Evolutionary conservation across 2,113 vertebrate species (phyloP).

Genomic region (Chinchilla lanigera): DNA sequence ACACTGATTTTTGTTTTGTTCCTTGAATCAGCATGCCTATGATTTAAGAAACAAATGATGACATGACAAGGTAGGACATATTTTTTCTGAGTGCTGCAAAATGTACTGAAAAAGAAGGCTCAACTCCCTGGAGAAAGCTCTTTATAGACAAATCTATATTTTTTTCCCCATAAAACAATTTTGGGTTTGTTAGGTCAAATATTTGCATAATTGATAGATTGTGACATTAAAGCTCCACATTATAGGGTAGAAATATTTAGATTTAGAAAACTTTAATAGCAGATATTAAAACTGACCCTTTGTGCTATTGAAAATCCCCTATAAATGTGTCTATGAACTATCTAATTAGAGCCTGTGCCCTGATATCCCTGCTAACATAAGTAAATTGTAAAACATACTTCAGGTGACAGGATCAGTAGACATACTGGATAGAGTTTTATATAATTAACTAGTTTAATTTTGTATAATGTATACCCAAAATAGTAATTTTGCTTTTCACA

Average conservation of each 20-base stretch:
- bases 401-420: neutral
- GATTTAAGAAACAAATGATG: conserved; percentile 13
- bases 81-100: conserved; percentile 14
- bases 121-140: neutral
- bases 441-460: conserved; percentile 16
- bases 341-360: neutral
- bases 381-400: neutral
- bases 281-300: neutral
- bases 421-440: neutral
- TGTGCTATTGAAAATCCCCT: neutral
- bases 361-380: neutral
- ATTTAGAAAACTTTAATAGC: neutral
- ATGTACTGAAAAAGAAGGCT: neutral
- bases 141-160: neutral
- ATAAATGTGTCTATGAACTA: neutral
- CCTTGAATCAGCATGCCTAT: neutral
- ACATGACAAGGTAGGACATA: neutral
- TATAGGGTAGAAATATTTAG: neutral
- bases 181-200: neutral
- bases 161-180: neutral
- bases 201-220: neutral
- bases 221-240: neutral
- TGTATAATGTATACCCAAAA: neutral
- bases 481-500: neutral
- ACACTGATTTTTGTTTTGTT: neutral